Conservation (phyloP, 2,888 invertebrate genomes). For the Siphlonurus alternatus region DNA sequence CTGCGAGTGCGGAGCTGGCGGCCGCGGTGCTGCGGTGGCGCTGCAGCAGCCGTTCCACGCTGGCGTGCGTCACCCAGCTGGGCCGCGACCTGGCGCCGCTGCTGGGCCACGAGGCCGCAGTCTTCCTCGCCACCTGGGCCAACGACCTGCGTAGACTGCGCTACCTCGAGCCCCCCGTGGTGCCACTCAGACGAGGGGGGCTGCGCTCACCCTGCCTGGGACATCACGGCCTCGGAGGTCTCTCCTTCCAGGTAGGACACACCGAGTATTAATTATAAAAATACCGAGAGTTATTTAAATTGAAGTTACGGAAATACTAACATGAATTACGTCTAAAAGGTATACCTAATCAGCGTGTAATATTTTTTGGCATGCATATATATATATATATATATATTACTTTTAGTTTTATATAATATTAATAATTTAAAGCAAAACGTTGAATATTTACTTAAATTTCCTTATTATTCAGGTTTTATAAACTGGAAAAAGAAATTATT, state of each 20-base stretch:
- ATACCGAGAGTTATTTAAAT: too few relatives aligned
- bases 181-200: constrained; percentile 14
- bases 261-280: too few relatives aligned
- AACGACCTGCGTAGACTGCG: constrained; percentile 18
- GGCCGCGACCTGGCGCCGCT: constrained; percentile 17
- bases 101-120: constrained; percentile 15
- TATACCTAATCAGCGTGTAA: too few relatives aligned
- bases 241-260: constrained; percentile 15
- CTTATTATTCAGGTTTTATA: too few relatives aligned
- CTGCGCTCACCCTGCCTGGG: constrained; percentile 19
- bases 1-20: not conserved
- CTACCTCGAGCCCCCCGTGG: constrained; percentile 19
- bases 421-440: too few relatives aligned
- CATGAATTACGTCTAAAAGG: too few relatives aligned
- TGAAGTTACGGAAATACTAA: too few relatives aligned
- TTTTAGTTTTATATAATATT: too few relatives aligned
- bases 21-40: constrained; percentile 18
- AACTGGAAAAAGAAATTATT: too few relatives aligned
- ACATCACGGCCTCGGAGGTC: constrained; percentile 19
- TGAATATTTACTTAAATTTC: too few relatives aligned
- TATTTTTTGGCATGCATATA: too few relatives aligned
- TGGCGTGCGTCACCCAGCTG: constrained; percentile 18
- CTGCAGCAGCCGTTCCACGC: constrained; percentile 18
- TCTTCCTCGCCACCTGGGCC: constrained; percentile 19
- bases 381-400: too few relatives aligned